These are phyloP conservation scores for Lacanobia wlatinum DNA, from an alignment of 2,888 invertebrate species.

Conservation along the genomic window DNA sequence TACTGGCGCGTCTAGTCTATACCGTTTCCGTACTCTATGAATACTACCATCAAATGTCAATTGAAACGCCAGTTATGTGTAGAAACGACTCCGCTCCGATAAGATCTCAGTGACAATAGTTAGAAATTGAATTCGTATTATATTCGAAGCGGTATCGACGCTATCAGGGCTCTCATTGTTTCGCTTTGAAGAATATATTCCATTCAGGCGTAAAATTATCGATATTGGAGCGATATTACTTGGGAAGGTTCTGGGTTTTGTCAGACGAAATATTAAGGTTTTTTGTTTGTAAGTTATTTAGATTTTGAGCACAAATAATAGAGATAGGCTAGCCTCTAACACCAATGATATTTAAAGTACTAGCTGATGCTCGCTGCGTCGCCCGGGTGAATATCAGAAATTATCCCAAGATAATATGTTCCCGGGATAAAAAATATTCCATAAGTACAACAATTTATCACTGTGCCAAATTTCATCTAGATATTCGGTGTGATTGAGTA, in stretches of 20 bases:
- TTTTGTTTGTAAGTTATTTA: slow-evolving; percentile 29
- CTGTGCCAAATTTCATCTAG: no score
- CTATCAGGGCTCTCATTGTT: slow-evolving; percentile 38
- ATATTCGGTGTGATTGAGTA: no score
- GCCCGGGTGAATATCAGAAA: no score
- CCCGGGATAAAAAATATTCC: no score
- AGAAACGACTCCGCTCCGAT: slow-evolving; percentile 18
- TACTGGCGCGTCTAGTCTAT: neutral
- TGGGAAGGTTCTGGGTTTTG: slow-evolving; percentile 29
- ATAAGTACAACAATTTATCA: no score
- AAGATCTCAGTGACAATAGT: slow-evolving; percentile 44
- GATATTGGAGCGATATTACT: slow-evolving; percentile 49
- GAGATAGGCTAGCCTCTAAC: neutral
- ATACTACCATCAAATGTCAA: slow-evolving; percentile 13
- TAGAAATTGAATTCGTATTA: slow-evolving; percentile 52
- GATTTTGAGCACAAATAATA: slow-evolving; percentile 6
- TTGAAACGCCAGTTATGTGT: slow-evolving; percentile 25
- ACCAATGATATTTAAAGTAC: no score
- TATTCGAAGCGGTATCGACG: slow-evolving; percentile 25
- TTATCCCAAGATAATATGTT: no score
- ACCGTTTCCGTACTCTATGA: neutral
- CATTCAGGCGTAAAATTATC: slow-evolving; percentile 51
- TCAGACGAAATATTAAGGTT: slow-evolving; percentile 36
- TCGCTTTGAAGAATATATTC: slow-evolving; percentile 48
- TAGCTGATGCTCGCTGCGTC: no score